phyloP scores from a whole-genome alignment of 2,113 vertebrate genomes.

The Noturus placidus region DNA sequence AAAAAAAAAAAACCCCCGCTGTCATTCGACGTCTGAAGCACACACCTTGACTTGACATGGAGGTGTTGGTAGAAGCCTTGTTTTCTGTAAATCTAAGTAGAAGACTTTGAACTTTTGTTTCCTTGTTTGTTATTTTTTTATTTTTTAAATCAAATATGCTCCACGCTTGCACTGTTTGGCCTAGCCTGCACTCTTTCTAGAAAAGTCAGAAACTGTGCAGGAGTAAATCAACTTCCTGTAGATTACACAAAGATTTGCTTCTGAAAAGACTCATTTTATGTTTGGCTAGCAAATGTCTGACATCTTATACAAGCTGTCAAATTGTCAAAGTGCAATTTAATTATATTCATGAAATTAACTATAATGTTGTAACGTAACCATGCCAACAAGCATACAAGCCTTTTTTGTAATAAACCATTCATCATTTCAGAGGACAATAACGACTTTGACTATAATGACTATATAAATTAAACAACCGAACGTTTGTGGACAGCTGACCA shows the following conservation, averaged over 20 bases:
- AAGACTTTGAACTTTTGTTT: background rate
- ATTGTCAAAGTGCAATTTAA: background rate
- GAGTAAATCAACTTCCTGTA: background rate
- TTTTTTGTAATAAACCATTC: background rate
- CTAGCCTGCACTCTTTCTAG: background rate
- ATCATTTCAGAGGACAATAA: background rate
- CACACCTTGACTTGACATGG: background rate
- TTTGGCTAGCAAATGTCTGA: background rate
- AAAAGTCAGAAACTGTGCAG: background rate
- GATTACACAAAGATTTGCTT: background rate
- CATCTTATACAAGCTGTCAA: too few relatives aligned
- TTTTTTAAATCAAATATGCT: background rate
- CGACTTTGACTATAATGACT: too few relatives aligned
- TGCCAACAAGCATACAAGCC: background rate
- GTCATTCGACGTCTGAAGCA: conserved; percentile 6
- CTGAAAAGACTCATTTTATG: background rate
- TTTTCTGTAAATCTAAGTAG: background rate
- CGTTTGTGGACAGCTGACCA: background rate
- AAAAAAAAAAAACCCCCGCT: background rate
- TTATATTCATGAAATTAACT: background rate
- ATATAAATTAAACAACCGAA: background rate
- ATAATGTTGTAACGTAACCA: background rate
- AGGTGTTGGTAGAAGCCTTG: background rate
- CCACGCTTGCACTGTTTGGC: background rate
- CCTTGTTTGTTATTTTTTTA: background rate